Base-by-base conservation (phyloP, 2,113 vertebrate genomes). In the Upupa epops region DNA sequence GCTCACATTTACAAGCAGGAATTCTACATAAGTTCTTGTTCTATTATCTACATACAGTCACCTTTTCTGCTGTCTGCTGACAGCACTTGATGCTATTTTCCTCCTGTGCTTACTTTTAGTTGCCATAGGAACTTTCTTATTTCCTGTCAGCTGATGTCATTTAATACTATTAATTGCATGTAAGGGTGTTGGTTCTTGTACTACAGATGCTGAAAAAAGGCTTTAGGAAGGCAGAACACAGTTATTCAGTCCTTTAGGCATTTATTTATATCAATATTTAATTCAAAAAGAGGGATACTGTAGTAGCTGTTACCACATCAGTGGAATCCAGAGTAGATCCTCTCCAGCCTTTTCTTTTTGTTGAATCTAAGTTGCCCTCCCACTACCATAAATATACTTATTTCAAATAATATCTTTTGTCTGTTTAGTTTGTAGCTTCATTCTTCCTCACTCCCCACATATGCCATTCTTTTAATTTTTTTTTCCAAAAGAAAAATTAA, bases 41-140 rank as follows among this genome's bases (percentile, higher is more conserved):
- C 26, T 80, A 36, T 77, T 84, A 74, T 80, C 37, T 4, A 66
- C 71, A 85, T 17, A 60, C 11, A 80, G 84, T 26, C 3, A 3
- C 66, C 40, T 93, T 93, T 95, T 55, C 66, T 72, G 66, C 52
- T 89, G 81, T 79, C 86, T 86, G 46, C 77, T 87, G 92, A 83
- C 86, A 94, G 82, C 34, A 56, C 56, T 87, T 80, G 81, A 92
- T 80, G 89, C 10, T 4, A 84, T 96, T 87, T 96, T 88, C 83
- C 95, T 85, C 81, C 86, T 56, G 52, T 89, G 90, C 92, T 93
- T 96, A 94, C 95, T 96, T 96, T 95, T 89, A 96, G 96, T 96
- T 96, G 93, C 95, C 95, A 96, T 96, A 96, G 93, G 95, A 96
- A 96, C 96, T 96, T 96, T 86, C 88, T 88, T 94, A 92, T 93